Conservation (phyloP, 1,140 invertebrate genomes). For the Palaemon carinicauda region DNA sequence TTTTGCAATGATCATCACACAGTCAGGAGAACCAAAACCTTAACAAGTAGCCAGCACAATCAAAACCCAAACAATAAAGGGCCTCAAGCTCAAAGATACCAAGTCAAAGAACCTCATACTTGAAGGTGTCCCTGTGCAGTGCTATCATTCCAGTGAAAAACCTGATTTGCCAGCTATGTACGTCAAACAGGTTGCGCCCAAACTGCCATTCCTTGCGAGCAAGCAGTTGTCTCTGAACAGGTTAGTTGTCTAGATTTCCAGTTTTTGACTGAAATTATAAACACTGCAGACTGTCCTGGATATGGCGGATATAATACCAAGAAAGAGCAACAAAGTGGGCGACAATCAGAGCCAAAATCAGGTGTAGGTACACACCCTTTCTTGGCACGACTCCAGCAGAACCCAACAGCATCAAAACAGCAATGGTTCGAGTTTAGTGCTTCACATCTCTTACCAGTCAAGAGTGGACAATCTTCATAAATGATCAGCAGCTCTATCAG, state of each 20-base stretch:
- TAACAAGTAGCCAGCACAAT: too few relatives aligned
- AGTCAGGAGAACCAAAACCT: too few relatives aligned
- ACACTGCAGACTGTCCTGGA: neutral
- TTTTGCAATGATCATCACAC: neutral
- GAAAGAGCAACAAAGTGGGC: neutral
- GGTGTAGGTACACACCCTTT: conserved; percentile 13
- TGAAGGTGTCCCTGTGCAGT: neutral
- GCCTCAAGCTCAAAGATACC: neutral
- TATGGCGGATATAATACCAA: conserved; percentile 19
- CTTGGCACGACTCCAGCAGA: neutral
- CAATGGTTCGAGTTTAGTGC: conserved; percentile 13
- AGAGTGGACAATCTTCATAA: conserved; percentile 8
- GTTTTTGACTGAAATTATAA: neutral
- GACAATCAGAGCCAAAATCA: neutral
- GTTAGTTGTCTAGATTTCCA: neutral
- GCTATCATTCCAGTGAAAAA: neutral
- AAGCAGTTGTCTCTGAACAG: neutral
- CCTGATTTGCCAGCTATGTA: neutral
- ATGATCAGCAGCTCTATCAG: conserved; percentile 17
- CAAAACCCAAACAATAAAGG: neutral
- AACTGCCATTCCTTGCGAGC: neutral
- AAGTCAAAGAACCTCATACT: neutral
- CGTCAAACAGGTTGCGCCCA: neutral
- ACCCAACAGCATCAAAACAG: conserved; percentile 16
- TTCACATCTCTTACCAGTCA: neutral